phyloP scores from a whole-genome alignment of 2,888 invertebrate species.

The Palloptera scutellata region DNA sequence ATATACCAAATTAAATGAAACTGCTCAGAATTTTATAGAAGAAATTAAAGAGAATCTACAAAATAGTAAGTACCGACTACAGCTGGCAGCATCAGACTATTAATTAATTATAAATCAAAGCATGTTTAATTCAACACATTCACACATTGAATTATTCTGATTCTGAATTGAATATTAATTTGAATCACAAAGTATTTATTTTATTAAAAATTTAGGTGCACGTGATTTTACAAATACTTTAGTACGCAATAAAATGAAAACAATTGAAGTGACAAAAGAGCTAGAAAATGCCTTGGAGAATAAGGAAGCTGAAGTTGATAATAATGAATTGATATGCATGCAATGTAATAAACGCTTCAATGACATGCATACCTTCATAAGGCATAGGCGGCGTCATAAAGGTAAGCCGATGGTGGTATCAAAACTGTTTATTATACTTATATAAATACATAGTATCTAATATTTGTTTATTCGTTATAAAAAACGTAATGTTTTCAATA shows the following conservation, averaged over 20 bases:
- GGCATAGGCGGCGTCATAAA: conserved; percentile 34
- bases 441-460: too few species aligned
- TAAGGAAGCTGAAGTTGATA: conserved; percentile 5
- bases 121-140: too few species aligned
- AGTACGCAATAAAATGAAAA: neutral
- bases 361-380: conserved; percentile 13
- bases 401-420: conserved; percentile 3
- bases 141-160: too few species aligned
- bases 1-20: too few species aligned
- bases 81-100: too few species aligned
- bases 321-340: conserved; percentile 14
- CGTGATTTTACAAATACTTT: neutral
- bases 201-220: neutral
- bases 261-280: neutral
- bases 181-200: neutral
- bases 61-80: conserved; percentile 6
- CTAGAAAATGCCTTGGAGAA: neutral
- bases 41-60: conserved; percentile 14
- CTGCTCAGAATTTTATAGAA: conserved; percentile 7
- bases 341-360: conserved; percentile 29
- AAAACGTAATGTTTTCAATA: neutral
- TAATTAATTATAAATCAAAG: too few species aligned
- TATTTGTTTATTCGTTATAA: neutral
- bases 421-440: too few species aligned
- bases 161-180: too few species aligned